phyloP scores from a whole-genome alignment of 2,888 invertebrate genomes.

The Dryadula phaetusa region DNA sequence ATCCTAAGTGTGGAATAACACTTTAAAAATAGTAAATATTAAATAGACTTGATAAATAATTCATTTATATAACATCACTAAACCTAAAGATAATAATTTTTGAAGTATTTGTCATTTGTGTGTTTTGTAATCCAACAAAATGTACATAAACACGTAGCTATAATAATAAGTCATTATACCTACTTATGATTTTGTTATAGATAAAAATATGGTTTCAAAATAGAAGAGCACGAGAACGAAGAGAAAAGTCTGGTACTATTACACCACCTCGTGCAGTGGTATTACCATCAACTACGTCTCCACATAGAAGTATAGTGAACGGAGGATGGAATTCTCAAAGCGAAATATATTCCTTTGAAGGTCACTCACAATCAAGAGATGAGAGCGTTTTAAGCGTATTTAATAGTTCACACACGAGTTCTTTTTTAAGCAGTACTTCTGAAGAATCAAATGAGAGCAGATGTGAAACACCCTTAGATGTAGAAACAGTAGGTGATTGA shows the following conservation, averaged over 20 bases:
- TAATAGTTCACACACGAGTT: constrained; percentile 15
- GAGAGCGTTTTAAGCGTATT: constrained; percentile 6
- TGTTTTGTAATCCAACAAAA: too few species aligned
- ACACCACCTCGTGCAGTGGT: constrained; percentile 66
- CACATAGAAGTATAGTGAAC: constrained; percentile 33
- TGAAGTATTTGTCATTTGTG: too few species aligned
- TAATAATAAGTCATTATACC: too few species aligned
- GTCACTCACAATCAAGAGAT: neutral
- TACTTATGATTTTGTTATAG: constrained; percentile 53
- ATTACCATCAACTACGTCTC: constrained; percentile 61
- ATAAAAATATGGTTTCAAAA: constrained; percentile 93
- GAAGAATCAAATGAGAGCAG: constrained; percentile 49
- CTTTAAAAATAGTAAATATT: too few species aligned
- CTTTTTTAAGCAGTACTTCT: constrained; percentile 43
- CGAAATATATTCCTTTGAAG: neutral
- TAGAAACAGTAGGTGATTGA: constrained; percentile 56
- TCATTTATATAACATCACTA: too few species aligned
- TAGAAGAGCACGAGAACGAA: constrained; percentile 89
- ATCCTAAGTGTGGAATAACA: too few species aligned
- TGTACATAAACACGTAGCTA: neutral
- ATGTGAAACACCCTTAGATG: constrained; percentile 65
- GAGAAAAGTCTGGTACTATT: constrained; percentile 82
- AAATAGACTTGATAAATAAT: too few species aligned
- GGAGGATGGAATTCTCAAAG: constrained; percentile 32
- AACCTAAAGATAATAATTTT: too few species aligned